Conservation (phyloP, 2,888 invertebrate species). For the Phragmatobia fuliginosa region DNA sequence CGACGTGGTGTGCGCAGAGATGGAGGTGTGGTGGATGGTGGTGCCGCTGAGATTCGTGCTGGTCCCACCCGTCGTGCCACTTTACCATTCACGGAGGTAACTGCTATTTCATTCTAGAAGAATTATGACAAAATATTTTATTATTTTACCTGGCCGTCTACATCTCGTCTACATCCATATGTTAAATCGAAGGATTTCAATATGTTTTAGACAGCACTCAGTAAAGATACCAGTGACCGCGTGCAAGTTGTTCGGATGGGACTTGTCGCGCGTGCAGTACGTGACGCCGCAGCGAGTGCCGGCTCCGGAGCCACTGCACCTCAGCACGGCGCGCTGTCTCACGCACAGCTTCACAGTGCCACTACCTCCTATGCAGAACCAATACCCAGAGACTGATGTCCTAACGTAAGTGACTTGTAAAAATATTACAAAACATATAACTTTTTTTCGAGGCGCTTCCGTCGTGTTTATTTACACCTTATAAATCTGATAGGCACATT, state of each 20-base stretch:
- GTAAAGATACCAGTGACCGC: conserved; percentile 55
- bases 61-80: conserved; percentile 60
- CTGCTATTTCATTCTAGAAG: background rate
- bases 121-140: background rate
- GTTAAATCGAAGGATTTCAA: background rate
- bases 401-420: conserved; percentile 61
- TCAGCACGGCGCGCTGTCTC: conserved; percentile 39
- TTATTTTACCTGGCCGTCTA: background rate
- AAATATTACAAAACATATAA: no score
- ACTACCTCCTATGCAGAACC: conserved; percentile 55
- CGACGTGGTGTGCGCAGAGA: conserved; percentile 67
- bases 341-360: conserved; percentile 40
- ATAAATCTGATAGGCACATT: no score
- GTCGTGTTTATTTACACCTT: no score
- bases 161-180: no score
- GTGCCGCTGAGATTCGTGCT: conserved; percentile 68
- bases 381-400: conserved; percentile 53
- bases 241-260: conserved; percentile 64
- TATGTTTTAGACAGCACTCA: conserved; percentile 47
- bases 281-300: conserved; percentile 26
- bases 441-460: no score
- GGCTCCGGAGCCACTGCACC: conserved; percentile 32
- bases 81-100: conserved; percentile 68
- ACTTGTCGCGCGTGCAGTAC: conserved; percentile 51
- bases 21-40: conserved; percentile 79